A percentile compares a stretch with the other conserved stretches of the same genome.
These are phyloP conservation scores for Phalacrocorax aristotelis DNA, from an alignment of 2,113 vertebrate species.

Conservation along the genomic window DNA sequence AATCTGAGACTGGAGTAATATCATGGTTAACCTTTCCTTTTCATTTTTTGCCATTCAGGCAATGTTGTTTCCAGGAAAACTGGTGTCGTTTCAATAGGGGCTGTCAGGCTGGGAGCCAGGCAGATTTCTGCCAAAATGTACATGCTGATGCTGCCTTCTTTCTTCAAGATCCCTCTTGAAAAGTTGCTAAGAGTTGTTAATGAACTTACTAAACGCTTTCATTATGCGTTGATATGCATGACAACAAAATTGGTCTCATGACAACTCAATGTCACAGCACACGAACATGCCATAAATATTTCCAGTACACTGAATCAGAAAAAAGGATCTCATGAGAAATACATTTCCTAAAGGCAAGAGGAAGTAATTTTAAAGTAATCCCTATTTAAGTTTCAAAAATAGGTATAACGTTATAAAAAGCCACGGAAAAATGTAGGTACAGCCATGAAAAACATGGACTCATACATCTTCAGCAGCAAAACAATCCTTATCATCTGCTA, in stretches of 20 bases:
- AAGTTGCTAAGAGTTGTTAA: background rate
- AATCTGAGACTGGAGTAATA: background rate
- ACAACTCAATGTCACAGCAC: background rate
- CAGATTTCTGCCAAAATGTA: background rate
- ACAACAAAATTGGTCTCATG: background rate
- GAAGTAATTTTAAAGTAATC: background rate
- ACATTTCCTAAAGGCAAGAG: background rate
- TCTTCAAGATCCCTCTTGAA: background rate
- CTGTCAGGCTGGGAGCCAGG: background rate
- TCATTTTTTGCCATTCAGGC: background rate
- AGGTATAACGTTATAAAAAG: background rate
- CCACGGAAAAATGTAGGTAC: background rate
- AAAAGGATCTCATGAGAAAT: background rate
- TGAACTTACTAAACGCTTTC: background rate
- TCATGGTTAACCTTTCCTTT: background rate
- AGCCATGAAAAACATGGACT: fast-evolving
- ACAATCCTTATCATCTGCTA: background rate
- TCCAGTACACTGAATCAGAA: background rate
- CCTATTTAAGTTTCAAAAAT: background rate
- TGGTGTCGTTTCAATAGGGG: background rate
- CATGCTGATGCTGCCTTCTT: background rate
- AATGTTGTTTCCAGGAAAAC: background rate
- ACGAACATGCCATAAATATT: background rate
- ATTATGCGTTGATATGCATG: background rate
- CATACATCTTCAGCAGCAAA: background rate